A percentile compares a stretch with the other conserved stretches of the same genome.
Conservation (phyloP, 2,113 vertebrate genomes). For the Scomber scombrus region DNA sequence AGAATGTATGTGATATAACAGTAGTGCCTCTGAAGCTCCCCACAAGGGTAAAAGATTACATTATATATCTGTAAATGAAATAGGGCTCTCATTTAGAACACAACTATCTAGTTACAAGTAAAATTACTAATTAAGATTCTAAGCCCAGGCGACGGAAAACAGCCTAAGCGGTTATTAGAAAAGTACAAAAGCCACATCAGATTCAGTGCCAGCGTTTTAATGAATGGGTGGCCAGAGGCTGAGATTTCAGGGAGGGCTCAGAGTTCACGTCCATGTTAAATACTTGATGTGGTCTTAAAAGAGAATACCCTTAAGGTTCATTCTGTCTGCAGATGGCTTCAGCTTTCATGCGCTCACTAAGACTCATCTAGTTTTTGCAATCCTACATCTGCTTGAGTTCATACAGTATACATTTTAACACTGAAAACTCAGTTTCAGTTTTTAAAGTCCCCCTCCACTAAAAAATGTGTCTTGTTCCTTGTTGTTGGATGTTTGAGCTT, state of each 20-base stretch:
- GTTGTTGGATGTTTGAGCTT: too few relatives aligned
- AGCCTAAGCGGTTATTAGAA: slow-evolving; percentile 32
- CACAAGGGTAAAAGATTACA: slow-evolving; percentile 1
- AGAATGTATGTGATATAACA: slow-evolving; percentile 24
- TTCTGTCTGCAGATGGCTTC: slow-evolving; percentile 48
- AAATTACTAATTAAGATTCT: slow-evolving; percentile 53
- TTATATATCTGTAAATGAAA: slow-evolving; percentile 22
- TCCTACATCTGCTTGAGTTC: slow-evolving; percentile 23
- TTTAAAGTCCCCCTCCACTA: neutral
- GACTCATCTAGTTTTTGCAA: slow-evolving; percentile 10
- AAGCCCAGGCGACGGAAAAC: slow-evolving; percentile 34
- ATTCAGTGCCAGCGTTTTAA: slow-evolving; percentile 44
- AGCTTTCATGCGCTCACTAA: slow-evolving; percentile 28
- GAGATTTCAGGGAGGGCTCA: slow-evolving; percentile 56
- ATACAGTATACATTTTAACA: neutral
- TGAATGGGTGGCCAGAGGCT: slow-evolving; percentile 48
- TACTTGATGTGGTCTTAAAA: slow-evolving; percentile 72
- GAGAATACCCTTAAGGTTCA: slow-evolving; percentile 36
- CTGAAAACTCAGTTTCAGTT: slow-evolving; percentile 7
- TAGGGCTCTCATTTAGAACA: slow-evolving; percentile 22
- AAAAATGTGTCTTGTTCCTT: too few relatives aligned
- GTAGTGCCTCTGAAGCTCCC: neutral
- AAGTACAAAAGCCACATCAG: slow-evolving; percentile 50
- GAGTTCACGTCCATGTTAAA: slow-evolving; percentile 68
- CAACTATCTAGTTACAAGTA: slow-evolving; percentile 19